Evolutionary conservation across 2,888 invertebrate genomes (phyloP).

Genomic region (Thysanoteuthis rhombus): DNA sequence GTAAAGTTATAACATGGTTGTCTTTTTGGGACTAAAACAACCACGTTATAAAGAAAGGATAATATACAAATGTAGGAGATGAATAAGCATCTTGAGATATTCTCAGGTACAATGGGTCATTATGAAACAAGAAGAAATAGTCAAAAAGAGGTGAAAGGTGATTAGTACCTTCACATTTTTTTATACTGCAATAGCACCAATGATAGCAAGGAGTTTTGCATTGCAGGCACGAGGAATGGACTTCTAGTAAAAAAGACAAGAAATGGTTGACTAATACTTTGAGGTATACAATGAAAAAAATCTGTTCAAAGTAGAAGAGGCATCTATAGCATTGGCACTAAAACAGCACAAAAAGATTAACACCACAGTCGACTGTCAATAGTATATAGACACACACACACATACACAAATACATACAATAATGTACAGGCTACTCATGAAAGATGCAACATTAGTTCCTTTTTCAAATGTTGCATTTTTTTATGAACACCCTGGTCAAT

Average conservation of each 20-base stretch:
- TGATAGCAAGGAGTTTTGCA: conserved; percentile 27
- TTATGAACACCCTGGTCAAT: too few species aligned
- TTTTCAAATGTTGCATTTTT: too few species aligned
- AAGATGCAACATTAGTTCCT: too few species aligned
- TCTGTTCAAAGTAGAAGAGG: not conserved
- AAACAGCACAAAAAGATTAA: not conserved
- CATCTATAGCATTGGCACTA: not conserved
- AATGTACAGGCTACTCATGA: too few species aligned
- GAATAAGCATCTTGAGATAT: not conserved
- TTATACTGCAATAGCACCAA: conserved; percentile 29
- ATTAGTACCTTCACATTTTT: not conserved
- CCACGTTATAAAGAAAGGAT: too few species aligned
- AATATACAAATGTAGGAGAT: not conserved
- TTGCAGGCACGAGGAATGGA: conserved; percentile 20
- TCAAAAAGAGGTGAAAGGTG: not conserved
- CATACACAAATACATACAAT: not conserved
- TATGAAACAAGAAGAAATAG: not conserved
- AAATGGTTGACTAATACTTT: not conserved
- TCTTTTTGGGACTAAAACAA: too few species aligned
- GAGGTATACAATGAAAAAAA: not conserved
- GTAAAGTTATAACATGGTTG: too few species aligned
- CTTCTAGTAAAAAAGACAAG: conserved; percentile 22
- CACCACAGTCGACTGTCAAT: not conserved
- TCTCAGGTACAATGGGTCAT: not conserved
- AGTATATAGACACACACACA: not conserved